Conservation (phyloP, 1,140 invertebrate genomes). For the Metopolophium dirhodum region DNA sequence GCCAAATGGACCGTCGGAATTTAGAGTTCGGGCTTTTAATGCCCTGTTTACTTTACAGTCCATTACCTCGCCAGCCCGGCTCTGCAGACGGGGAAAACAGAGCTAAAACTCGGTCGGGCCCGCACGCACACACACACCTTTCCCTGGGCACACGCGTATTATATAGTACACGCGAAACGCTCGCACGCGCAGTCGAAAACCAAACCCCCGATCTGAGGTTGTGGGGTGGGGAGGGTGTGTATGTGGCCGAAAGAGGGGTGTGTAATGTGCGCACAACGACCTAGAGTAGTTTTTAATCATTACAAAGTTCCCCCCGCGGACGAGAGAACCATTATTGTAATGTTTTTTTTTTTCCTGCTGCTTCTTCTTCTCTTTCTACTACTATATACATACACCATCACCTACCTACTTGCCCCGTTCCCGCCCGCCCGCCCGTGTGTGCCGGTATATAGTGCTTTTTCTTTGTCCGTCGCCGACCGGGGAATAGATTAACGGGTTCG, state of each 20-base stretch:
- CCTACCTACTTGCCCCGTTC: neutral
- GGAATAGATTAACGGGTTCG: slow-evolving; percentile 7
- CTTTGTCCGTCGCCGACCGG: neutral
- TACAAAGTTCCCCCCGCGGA: neutral
- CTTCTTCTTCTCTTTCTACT: no score
- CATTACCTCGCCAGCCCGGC: slow-evolving; percentile 29
- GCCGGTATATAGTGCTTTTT: no score
- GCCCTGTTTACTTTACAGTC: slow-evolving; percentile 55
- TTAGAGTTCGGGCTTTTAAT: slow-evolving; percentile 54
- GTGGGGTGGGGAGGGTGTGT: no score
- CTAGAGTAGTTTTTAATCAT: slow-evolving; percentile 54
- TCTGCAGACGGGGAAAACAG: neutral
- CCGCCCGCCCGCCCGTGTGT: neutral
- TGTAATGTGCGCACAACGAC: slow-evolving; percentile 33
- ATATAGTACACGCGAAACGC: neutral
- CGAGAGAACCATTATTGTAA: slow-evolving; percentile 31
- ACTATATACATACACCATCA: no score
- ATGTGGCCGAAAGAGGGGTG: neutral
- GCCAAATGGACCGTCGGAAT: slow-evolving; percentile 48
- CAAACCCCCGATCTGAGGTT: neutral
- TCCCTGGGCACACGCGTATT: neutral
- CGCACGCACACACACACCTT: neutral
- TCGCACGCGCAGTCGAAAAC: neutral
- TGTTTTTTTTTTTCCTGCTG: neutral
- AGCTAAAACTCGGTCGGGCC: neutral